phyloP scores from a whole-genome alignment of 92 coral and sea anemone genomes.

The Bergia puertoricense region DNA sequence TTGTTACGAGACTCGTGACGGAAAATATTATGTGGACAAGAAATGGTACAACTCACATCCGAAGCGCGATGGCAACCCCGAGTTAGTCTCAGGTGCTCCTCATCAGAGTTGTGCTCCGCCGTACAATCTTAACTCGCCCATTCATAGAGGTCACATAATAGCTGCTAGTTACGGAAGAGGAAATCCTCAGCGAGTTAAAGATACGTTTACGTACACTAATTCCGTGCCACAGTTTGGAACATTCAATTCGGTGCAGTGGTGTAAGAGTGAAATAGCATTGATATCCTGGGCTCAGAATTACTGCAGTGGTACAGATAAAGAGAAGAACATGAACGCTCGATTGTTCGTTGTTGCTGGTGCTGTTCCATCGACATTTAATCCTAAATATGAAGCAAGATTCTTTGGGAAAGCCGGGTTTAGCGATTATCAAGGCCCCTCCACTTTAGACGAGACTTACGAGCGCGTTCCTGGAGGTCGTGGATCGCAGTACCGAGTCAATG shows the following conservation, averaged over 20 bases:
- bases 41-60: background rate
- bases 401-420: background rate
- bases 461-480: background rate
- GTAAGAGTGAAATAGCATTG: background rate
- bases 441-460: background rate
- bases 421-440: background rate
- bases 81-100: background rate
- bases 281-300: background rate
- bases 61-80: background rate
- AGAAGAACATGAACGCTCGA: background rate
- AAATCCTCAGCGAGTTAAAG: background rate
- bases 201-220: background rate
- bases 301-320: background rate
- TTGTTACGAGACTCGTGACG: background rate
- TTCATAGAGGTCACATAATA: background rate
- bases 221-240: conserved; percentile 7
- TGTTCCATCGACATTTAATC: background rate
- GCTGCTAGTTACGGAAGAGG: conserved; percentile 12
- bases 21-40: background rate
- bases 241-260: background rate
- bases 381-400: background rate
- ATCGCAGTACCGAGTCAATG: background rate
- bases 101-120: background rate
- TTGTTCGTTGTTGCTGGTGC: conserved; percentile 1
- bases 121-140: background rate